Evolutionary conservation across 23 tunicate genomes (phyloP), one percentile per base, ranked within the genome.

Genomic region (Oikopleura albicans): DNA sequence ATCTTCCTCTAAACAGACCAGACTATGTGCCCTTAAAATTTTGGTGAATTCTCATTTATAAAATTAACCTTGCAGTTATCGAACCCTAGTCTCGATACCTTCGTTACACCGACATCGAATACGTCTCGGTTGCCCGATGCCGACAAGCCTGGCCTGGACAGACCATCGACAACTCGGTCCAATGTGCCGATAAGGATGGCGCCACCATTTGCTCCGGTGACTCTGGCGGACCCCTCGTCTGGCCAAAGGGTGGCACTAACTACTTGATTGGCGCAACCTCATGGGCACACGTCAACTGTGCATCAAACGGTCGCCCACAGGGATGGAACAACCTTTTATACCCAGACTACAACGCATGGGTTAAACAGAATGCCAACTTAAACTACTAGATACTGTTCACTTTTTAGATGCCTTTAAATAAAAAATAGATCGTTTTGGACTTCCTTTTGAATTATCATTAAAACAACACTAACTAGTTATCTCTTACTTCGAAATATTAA

Each of bases 171-270:
- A 31, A 71, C 79, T 71, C 79, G 4, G 79, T 71, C 37, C 79
- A 71, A 37, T 71, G 79, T 37, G 79, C 79, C 31, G 79, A 71
- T 31, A 29, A 12, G 34, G 79, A 29, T 29, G 79, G 79, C 2
- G 79, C 79, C 79, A 12, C 79, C 79, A 71, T 71, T 29, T 71
- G 79, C 79, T 71, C 79, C 79, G 79, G 79, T 71, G 79, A 71
- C 37, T 71, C 79, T 37, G 79, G 79, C 37, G 79, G 79, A 71
- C 79, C 79, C 33, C 37, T 71, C 33, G 79, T 71, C 79, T 16
- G 2, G 34, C 28, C 2, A 37, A 37, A 22, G 4, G 35, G 35
- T 2, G 79, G 79, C 37, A 37, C 28, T 22, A 22, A 71, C 37
- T 37, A 71, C 4, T 29, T 71, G 34, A 29, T 71, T 29, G 79